phyloP scores from a whole-genome alignment of 2,797 vertebrate genomes.

The Forpus xanthops region DNA sequence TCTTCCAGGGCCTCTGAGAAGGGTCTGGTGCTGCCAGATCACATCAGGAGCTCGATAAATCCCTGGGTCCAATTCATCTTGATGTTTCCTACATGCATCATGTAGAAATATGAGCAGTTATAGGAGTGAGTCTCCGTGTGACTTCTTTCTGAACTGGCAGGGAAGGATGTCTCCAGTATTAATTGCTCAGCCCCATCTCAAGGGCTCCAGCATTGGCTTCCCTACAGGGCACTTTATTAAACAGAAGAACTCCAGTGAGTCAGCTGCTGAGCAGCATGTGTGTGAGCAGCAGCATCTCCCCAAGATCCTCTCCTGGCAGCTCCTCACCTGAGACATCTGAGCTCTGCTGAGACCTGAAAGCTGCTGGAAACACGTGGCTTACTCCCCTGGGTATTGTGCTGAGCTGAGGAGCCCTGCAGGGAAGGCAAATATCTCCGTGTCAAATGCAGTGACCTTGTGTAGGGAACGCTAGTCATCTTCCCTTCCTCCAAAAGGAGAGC shows the following conservation, averaged over 20 bases:
- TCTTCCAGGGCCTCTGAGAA: slow-evolving; percentile 3
- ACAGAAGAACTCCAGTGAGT: not conserved
- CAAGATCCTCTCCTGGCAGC: not conserved
- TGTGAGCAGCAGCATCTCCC: not conserved
- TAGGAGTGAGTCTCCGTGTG: not conserved
- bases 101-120: not conserved
- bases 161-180: not conserved
- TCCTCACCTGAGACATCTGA: not conserved
- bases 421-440: not conserved
- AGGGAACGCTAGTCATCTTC: not conserved
- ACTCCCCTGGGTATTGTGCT: not conserved
- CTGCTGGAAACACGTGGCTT: not conserved
- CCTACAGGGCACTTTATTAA: slow-evolving; percentile 36
- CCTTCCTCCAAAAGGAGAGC: not conserved
- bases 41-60: not conserved
- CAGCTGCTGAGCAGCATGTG: not conserved
- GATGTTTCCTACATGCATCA: not conserved
- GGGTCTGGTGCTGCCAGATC: not conserved
- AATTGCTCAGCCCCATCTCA: slow-evolving; percentile 9
- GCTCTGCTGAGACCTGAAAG: not conserved
- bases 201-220: not conserved
- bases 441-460: not conserved
- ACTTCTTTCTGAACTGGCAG: not conserved
- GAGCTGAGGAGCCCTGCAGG: not conserved
- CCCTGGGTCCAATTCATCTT: not conserved